A percentile compares a stretch with the other conserved stretches of the same genome.
Conservation (phyloP, 2,113 vertebrate genomes). For the Gymnarchus niloticus region DNA sequence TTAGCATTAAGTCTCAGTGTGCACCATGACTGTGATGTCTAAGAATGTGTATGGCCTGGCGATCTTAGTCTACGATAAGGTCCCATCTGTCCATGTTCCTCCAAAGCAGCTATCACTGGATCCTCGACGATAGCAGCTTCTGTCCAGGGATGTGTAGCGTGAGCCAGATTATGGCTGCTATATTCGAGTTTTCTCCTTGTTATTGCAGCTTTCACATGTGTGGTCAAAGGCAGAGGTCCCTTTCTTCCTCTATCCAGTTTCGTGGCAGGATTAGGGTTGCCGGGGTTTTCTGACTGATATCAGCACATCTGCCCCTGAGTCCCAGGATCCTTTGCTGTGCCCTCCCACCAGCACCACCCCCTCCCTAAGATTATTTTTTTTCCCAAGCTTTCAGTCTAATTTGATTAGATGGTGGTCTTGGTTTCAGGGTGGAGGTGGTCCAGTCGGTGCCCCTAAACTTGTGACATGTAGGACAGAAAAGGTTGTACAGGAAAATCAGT, state of each 20-base stretch:
- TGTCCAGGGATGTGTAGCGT: neutral
- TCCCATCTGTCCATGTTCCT: neutral
- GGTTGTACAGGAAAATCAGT: neutral
- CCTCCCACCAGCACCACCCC: neutral
- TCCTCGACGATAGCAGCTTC: neutral
- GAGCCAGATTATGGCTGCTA: neutral
- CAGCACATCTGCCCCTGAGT: constrained; percentile 1
- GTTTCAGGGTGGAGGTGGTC: neutral
- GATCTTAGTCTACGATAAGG: constrained; percentile 15
- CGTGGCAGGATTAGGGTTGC: constrained; percentile 15
- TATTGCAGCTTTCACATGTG: neutral
- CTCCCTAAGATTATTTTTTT: neutral
- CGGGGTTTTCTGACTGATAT: neutral
- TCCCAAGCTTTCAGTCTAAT: constrained; percentile 11
- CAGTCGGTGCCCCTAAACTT: neutral
- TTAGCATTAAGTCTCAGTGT: neutral
- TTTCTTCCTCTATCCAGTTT: constrained; percentile 27
- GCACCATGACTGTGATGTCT: constrained; percentile 41
- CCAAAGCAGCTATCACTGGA: neutral
- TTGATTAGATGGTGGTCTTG: constrained; percentile 12
- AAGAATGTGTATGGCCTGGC: constrained; percentile 14
- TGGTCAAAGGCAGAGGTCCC: neutral
- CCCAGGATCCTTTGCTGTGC: neutral
- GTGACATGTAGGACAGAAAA: neutral
- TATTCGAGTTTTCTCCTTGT: neutral